Conservation (phyloP, 2,797 vertebrate species). For the Apogon talboti region DNA sequence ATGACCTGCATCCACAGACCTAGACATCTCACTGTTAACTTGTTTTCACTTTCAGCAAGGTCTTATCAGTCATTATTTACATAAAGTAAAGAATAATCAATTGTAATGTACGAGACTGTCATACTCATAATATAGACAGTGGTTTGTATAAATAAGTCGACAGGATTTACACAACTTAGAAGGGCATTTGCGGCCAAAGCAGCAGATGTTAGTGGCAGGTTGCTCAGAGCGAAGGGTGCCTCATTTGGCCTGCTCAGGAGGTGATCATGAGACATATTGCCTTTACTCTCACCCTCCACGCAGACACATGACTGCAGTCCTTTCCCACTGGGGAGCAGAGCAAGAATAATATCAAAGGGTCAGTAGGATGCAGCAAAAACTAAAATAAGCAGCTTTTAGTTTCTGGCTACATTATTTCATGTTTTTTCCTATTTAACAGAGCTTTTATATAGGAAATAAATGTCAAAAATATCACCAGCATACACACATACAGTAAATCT, state of each 20-base stretch:
- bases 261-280: constrained; percentile 77
- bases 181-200: constrained; percentile 62
- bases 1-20: constrained; percentile 12
- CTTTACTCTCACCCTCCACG: constrained; percentile 59
- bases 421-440: neutral
- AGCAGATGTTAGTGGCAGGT: constrained; percentile 81
- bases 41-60: constrained; percentile 24
- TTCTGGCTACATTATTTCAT: too few relatives aligned
- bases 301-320: constrained; percentile 49
- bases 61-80: neutral
- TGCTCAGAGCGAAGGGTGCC: constrained; percentile 72
- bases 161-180: constrained; percentile 35
- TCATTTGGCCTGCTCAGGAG: constrained; percentile 75
- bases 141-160: constrained; percentile 20
- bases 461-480: too few relatives aligned
- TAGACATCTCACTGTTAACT: constrained; percentile 18
- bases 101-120: constrained; percentile 10
- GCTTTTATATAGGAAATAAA: neutral
- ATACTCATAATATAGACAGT: neutral
- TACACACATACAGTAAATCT: neutral
- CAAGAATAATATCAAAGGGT: constrained; percentile 44
- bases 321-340: constrained; percentile 34
- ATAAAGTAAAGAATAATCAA: constrained; percentile 8
- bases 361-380: constrained; percentile 21
- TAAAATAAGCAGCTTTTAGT: constrained; percentile 9